Base-by-base conservation (phyloP, 1,140 invertebrate genomes). In the Nebria ingens region DNA sequence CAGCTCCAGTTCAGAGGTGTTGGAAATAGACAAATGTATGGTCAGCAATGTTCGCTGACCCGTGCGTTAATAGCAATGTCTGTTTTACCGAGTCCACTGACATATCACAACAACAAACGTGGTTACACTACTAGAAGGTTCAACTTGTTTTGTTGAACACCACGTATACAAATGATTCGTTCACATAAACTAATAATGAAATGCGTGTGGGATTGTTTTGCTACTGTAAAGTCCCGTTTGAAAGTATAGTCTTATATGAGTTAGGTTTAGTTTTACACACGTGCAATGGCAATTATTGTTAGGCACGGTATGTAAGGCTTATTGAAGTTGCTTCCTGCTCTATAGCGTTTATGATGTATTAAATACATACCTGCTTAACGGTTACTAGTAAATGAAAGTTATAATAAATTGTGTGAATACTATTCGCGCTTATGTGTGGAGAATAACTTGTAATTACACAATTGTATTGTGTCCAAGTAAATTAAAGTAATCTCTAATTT, bases 11-110 rank as follows among this genome's bases (percentile, higher is more conserved):
- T 56, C 55, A 54, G 21, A 29, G 49, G 55, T 49, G 52, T 56
- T 51, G 56, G 58, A 59, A 56, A 59, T 59, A 59, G 58, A 59
- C 58, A 50, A 59, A 59, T 59, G 58, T 59, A 55, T 55, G 55
- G 54, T 23, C 29, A 15, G 49, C 22, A 56, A 52, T 56, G 49
- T 56, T 51, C 55, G 55, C 45, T 56, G 55, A 56, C 55, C 55
- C 55, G 19, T 21, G 40, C 40, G 42, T 38, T 55, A 55, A 55
- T 55, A 55, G 53, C 53, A 50, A 55, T 40, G 53, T 55, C 40
- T 40, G 40, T 55, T 55, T 55, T 55, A 45, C 38, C 53, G 53
- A 29, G n/a, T n/a, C n/a, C n/a, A n/a, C 40, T 55, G 53, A 55
- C 53, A 55, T 55, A 55, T 55, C 40, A 40, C 40, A 45, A 25